Base-by-base conservation (phyloP, 2,797 vertebrate species). In the Zenarchopterus dispar region DNA sequence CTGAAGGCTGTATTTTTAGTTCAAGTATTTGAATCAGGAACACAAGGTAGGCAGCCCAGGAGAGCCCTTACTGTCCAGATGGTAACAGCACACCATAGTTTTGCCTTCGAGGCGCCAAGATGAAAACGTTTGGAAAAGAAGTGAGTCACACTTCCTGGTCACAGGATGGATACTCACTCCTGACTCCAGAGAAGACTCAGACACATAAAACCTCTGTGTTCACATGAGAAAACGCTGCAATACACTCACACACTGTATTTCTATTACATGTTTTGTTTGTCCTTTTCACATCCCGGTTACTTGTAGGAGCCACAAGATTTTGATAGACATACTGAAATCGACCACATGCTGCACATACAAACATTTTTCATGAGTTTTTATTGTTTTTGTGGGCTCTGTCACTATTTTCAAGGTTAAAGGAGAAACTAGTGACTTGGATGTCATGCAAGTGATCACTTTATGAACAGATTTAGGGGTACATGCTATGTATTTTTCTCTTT, bases 1-100 rank as follows among this genome's bases (percentile, higher is more conserved):
- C 91, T 87, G 90, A 51, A 83, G 53, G 56, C 62, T 80, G 78
- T 89, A 84, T 89, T 91, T 91, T 86, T 87, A 89, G 87, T 80
- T 47, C n/a, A 61, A 63, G 74, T 64, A 59, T 78, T 72, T 77
- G 74, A 80, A 75, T 73, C 69, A 51, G 75, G 83, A 75, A 78
- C 62, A 62, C 28, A 63, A 58, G 67, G 80, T 50, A 41, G 66
- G 61, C 68, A 67, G 79, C 80, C 77, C 72, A 56, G 63, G 69
- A 81, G 76, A 80, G 65, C 67, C 66, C 67, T 73, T 56, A 66
- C 60, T 81, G 74, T 70, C 75, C 82, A 57, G 53, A 84, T 81
- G 72, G 72, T 81, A 76, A 84, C 78, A 69, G 70, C 54, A 56
- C 72, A 72, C 54, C 64, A 84, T 62, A 67, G 66, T 80, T 84